These are phyloP conservation scores for Eurytoma californica DNA, from an alignment of 2,888 invertebrate species.

Conservation along the genomic window DNA sequence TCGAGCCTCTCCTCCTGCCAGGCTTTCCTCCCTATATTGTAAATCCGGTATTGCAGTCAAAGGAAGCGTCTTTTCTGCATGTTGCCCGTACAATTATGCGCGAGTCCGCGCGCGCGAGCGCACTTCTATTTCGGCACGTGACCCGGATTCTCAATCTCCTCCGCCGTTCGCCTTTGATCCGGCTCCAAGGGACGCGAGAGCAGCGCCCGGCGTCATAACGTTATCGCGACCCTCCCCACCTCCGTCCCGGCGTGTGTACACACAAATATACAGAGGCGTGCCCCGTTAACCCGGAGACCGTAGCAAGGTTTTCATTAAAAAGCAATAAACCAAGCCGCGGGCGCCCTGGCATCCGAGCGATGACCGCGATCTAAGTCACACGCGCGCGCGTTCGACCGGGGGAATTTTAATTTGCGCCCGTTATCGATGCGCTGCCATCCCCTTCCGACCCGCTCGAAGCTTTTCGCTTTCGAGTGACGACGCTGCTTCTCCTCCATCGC, in stretches of 20 bases:
- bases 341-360: constrained; percentile 30
- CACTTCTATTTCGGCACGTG: constrained; percentile 55
- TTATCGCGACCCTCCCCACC: constrained; percentile 28
- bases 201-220: constrained; percentile 34
- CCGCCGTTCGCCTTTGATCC: constrained; percentile 45
- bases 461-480: constrained; percentile 11
- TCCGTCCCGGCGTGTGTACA: not conserved
- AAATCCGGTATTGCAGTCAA: constrained; percentile 56
- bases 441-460: constrained; percentile 30
- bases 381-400: constrained; percentile 20
- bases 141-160: constrained; percentile 59
- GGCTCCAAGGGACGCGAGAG: constrained; percentile 17
- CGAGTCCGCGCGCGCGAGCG: constrained; percentile 29
- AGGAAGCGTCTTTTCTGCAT: constrained; percentile 56
- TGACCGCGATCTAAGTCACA: constrained; percentile 47
- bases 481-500: not conserved
- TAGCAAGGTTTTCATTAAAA: constrained; percentile 50
- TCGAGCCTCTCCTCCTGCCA: not conserved
- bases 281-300: constrained; percentile 41
- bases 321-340: constrained; percentile 43
- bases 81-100: constrained; percentile 60
- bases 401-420: constrained; percentile 47
- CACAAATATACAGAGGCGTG: constrained; percentile 16
- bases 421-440: constrained; percentile 35
- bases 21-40: constrained; percentile 37